Evolutionary conservation across 2,888 invertebrate species (phyloP).

Genomic region (Mythimna loreyi): DNA sequence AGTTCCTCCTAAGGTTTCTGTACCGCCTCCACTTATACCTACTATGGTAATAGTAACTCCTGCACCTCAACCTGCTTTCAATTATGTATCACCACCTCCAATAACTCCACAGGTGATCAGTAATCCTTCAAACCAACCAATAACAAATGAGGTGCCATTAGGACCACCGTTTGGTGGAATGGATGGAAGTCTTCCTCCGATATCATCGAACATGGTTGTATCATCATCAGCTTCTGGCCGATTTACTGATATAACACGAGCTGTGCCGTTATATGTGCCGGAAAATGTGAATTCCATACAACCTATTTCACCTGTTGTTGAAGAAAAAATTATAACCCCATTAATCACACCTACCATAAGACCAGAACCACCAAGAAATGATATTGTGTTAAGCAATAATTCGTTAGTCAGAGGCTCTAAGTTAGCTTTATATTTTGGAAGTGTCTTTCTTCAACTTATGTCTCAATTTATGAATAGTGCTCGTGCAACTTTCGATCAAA

Average conservation of each 20-base stretch:
- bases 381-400: constrained; percentile 41
- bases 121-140: background rate
- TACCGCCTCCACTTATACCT: constrained; percentile 7
- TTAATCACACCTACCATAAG: constrained; percentile 25
- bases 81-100: background rate
- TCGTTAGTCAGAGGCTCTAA: constrained; percentile 70
- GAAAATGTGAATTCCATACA: constrained; percentile 58
- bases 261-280: constrained; percentile 59
- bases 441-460: constrained; percentile 78
- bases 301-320: constrained; percentile 22
- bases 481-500: constrained; percentile 72
- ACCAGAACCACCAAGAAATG: constrained; percentile 43
- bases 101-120: background rate
- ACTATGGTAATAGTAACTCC: constrained; percentile 35
- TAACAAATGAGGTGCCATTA: background rate
- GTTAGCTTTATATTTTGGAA: constrained; percentile 79
- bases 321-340: constrained; percentile 25
- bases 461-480: constrained; percentile 78
- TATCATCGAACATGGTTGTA: constrained; percentile 61
- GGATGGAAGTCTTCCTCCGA: constrained; percentile 43
- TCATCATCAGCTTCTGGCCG: constrained; percentile 42
- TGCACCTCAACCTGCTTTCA: constrained; percentile 21
- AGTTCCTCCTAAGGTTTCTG: background rate
- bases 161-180: constrained; percentile 27
- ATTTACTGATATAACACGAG: constrained; percentile 65